phyloP scores from a whole-genome alignment of 1,140 invertebrate genomes.

The Xylocopa sonorina region DNA sequence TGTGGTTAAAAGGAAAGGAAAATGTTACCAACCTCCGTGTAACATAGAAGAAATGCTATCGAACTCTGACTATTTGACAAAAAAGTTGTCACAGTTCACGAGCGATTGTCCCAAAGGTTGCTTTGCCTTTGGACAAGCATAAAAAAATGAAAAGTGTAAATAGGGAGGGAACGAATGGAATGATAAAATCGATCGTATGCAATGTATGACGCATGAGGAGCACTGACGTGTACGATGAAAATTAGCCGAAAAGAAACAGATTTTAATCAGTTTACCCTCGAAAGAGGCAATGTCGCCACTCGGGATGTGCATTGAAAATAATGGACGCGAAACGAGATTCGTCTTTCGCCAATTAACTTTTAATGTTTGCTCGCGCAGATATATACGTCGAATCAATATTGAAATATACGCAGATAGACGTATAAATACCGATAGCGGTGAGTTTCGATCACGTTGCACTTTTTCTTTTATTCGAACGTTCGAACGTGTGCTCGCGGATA shows the following conservation, averaged over 20 bases:
- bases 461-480: no score
- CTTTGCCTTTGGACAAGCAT: not conserved
- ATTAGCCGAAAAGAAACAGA: not conserved
- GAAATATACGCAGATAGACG: not conserved
- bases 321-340: not conserved
- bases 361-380: not conserved
- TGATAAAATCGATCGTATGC: not conserved
- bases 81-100: not conserved
- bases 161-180: not conserved
- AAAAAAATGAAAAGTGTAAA: not conserved
- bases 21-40: not conserved
- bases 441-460: constrained; percentile 13
- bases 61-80: not conserved
- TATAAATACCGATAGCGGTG: constrained; percentile 1
- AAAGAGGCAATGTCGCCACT: not conserved
- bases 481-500: no score
- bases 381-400: not conserved
- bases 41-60: not conserved
- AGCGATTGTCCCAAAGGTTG: not conserved
- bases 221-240: not conserved
- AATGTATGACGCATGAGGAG: not conserved
- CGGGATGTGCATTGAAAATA: not conserved
- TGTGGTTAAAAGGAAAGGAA: not conserved
- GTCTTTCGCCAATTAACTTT: not conserved
- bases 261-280: not conserved